Conservation (phyloP, 2,797 vertebrate species). For the Eleutherodactylus coqui region DNA sequence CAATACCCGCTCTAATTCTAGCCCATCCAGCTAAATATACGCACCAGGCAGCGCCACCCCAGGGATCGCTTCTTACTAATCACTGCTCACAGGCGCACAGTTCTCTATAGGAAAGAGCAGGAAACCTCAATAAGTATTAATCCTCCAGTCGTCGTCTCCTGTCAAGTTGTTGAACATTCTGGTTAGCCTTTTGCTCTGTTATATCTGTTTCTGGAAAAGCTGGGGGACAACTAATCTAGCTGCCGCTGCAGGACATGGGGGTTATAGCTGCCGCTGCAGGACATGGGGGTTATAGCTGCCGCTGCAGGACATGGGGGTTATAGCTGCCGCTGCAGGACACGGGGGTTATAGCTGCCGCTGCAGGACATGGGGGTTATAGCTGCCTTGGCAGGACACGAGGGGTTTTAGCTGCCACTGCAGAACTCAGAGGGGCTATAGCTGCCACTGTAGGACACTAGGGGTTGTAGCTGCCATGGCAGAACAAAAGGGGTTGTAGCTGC, state of each 20-base stretch:
- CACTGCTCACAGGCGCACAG: background rate
- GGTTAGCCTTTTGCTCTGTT: background rate
- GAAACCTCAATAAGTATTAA: constrained; percentile 9
- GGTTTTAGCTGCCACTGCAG: too few relatives aligned
- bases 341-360: too few relatives aligned
- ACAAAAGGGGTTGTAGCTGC: too few relatives aligned
- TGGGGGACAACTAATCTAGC: background rate
- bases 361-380: too few relatives aligned
- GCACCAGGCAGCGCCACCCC: background rate
- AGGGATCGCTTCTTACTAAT: background rate
- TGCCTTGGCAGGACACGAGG: too few relatives aligned
- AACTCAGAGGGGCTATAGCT: too few relatives aligned
- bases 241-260: background rate
- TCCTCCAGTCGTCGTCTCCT: background rate
- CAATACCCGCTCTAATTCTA: constrained; percentile 4
- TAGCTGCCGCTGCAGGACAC: too few relatives aligned
- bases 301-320: too few relatives aligned
- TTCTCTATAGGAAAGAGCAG: background rate
- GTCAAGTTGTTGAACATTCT: background rate
- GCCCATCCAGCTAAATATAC: constrained; percentile 24
- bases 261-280: too few relatives aligned
- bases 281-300: too few relatives aligned
- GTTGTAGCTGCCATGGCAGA: too few relatives aligned
- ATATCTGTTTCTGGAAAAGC: background rate
- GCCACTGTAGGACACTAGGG: too few relatives aligned